Evolutionary conservation across 2,888 invertebrate genomes (phyloP).

Genomic region (Tortricodes alternella): DNA sequence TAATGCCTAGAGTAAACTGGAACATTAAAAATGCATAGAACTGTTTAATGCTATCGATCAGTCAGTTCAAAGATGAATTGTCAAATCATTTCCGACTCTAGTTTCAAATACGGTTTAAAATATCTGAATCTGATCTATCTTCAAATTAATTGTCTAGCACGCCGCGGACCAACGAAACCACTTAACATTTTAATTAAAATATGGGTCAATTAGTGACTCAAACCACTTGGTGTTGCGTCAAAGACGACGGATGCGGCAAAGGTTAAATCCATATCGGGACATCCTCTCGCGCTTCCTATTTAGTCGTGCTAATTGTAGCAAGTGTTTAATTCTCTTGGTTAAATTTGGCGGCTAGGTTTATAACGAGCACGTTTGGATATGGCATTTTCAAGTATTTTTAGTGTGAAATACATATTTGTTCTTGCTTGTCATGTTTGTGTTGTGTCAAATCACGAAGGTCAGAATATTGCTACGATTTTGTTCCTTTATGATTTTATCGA

Average conservation of each 20-base stretch:
- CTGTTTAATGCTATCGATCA: too few relatives aligned
- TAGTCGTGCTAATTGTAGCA: conserved; percentile 21
- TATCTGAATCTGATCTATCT: background rate
- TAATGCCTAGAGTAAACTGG: too few relatives aligned
- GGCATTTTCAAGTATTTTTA: background rate
- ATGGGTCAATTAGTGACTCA: conserved; percentile 15
- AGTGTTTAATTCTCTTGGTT: conserved; percentile 31
- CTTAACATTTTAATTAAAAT: conserved; percentile 30
- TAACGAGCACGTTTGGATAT: background rate
- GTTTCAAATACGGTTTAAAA: too few relatives aligned
- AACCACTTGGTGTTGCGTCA: conserved; percentile 10
- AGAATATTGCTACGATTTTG: too few relatives aligned
- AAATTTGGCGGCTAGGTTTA: conserved; percentile 23
- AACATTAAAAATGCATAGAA: too few relatives aligned
- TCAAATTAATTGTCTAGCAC: background rate
- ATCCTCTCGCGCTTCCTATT: conserved; percentile 28
- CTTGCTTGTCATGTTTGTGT: too few relatives aligned
- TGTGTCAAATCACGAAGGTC: too few relatives aligned
- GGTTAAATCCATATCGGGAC: conserved; percentile 31
- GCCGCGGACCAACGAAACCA: background rate
- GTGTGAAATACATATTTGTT: too few relatives aligned
- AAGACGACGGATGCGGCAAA: conserved; percentile 30
- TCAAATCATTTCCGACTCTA: too few relatives aligned
- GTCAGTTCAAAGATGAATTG: too few relatives aligned
- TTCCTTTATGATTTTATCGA: too few relatives aligned